Evolutionary conservation across 2,888 invertebrate genomes (phyloP), one percentile per base, ranked within the genome.

Genomic region (Metallyticus violacea): DNA sequence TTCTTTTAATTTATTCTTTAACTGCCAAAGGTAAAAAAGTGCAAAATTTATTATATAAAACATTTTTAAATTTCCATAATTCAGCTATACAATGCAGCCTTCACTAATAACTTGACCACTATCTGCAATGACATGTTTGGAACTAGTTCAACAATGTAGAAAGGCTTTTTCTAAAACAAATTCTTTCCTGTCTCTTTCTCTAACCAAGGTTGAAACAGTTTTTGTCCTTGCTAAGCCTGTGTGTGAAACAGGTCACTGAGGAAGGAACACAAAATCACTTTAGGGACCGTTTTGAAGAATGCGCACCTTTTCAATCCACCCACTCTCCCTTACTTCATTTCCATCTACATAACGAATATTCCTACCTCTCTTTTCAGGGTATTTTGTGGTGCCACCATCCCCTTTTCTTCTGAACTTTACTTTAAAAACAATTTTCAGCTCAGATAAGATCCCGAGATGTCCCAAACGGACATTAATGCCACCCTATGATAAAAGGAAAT

Each of bases 221-320:
- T 82, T 82, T 82, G 82, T 82, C 82, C 82, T 82, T 82, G 30
- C 82, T 82, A 82, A 82, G 82, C 26, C 86, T 40, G 77, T 85
- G 85, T 86, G 86, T 81, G 87, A 85, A 87, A 15, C 85, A 26
- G 85, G 87, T 81, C 87, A 81, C 30, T 27, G 30, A 30, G 27
- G 30, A 30, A 30, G 82, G 25, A 40, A 26, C 30, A 81, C n/a
- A 40, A 81, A 81, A 81, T 80, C 81, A 29, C 81, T 81, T 30
- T 62, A 9, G 40, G 40, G 40, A 62, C 40, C 40, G 26, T 62
- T 82, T 76, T 82, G 62, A 82, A 82, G 26, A 26, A 76, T 82
- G 82, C 30, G 9, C 25, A 29, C 29, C 81, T 81, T 81, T 81
- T 30, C 81, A 82, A 9, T 62, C 15, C 62, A 40, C 22, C 15